Evolutionary conservation across 2,113 vertebrate genomes (phyloP).

Genomic region (Elgaria multicarinata): DNA sequence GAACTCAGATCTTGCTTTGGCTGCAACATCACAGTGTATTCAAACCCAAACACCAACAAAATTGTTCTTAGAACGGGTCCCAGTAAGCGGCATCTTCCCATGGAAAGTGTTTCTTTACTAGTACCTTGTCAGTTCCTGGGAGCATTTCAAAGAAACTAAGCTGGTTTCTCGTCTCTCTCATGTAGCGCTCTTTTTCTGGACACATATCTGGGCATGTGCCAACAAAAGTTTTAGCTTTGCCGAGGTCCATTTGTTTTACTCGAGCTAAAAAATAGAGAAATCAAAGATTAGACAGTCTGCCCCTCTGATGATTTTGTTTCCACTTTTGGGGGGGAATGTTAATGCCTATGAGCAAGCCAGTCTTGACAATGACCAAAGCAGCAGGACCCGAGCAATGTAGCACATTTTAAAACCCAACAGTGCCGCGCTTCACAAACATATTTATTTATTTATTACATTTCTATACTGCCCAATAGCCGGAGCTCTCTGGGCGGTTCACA

Average conservation of each 20-base stretch:
- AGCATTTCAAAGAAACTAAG: slow-evolving; percentile 90
- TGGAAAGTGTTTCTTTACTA: neutral
- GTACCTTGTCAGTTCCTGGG: slow-evolving; percentile 90
- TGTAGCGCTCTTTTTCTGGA: slow-evolving; percentile 97
- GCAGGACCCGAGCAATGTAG: neutral
- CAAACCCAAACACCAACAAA: neutral
- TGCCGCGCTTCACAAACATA: neutral
- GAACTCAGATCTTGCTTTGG: neutral
- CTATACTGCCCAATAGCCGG: no score
- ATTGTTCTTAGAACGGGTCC: no score
- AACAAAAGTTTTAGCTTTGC: slow-evolving; percentile 90
- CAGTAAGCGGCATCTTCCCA: no score
- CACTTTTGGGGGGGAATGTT: neutral
- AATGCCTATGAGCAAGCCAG: neutral
- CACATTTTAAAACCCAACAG: neutral
- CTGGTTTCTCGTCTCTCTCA: slow-evolving; percentile 96
- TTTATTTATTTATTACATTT: no score
- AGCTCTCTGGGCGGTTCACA: no score
- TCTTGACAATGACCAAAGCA: neutral
- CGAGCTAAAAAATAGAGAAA: slow-evolving; percentile 77
- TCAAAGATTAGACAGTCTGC: neutral
- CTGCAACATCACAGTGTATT: neutral
- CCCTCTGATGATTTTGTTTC: rapidly evolving
- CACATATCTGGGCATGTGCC: slow-evolving; percentile 98
- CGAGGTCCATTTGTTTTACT: slow-evolving; percentile 90